These are phyloP conservation scores for Drosophila falleni DNA, from an alignment of 2,888 invertebrate genomes.

Conservation along the genomic window DNA sequence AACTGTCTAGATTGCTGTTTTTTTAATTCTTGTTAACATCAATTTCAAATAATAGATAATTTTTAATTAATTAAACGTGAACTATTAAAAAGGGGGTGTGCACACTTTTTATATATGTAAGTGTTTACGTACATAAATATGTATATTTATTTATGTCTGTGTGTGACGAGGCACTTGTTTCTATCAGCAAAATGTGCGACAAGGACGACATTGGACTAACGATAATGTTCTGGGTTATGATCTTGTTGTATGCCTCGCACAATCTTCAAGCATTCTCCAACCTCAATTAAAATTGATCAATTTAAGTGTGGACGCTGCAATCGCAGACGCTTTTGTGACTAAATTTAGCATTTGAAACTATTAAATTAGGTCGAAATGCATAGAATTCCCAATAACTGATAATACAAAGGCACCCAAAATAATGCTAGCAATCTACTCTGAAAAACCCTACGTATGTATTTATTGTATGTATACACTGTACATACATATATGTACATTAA, in stretches of 20 bases:
- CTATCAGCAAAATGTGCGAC: conserved; percentile 26
- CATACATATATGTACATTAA: conserved; percentile 1
- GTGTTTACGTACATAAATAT: neutral
- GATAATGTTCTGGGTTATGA: conserved; percentile 36
- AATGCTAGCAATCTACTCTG: conserved; percentile 6
- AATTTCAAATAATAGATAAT: too few relatives aligned
- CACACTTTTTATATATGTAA: conserved; percentile 2
- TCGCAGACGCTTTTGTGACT: conserved; percentile 29
- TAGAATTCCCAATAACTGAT: conserved; percentile 10
- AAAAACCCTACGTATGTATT: neutral
- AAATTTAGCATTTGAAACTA: conserved; percentile 44
- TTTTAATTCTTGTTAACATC: too few relatives aligned
- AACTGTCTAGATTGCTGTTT: too few relatives aligned
- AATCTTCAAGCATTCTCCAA: conserved; percentile 2
- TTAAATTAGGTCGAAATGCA: conserved; percentile 10
- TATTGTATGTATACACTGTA: neutral
- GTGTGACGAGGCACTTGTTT: conserved; percentile 1
- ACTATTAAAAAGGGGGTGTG: conserved; percentile 21
- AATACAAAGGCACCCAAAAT: conserved; percentile 23
- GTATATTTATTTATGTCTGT: neutral
- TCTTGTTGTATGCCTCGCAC: conserved; percentile 29
- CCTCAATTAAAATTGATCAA: conserved; percentile 23
- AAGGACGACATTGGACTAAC: conserved; percentile 29
- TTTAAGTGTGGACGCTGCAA: conserved; percentile 7
- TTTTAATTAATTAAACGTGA: neutral